These are phyloP conservation scores for Orycteropus afer DNA, from an alignment of 2,113 vertebrate species.

Conservation along the genomic window DNA sequence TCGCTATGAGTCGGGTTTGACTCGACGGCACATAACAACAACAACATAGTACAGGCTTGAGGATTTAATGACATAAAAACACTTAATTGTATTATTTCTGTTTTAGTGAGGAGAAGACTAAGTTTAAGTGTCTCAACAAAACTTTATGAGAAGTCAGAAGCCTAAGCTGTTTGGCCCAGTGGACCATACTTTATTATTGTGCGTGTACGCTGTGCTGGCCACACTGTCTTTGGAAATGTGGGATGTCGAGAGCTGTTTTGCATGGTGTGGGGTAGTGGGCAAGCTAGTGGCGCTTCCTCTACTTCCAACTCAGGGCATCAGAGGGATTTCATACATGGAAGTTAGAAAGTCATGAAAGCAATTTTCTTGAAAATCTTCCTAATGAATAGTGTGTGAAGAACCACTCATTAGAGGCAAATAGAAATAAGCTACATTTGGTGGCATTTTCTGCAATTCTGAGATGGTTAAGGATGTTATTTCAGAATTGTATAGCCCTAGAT, in stretches of 20 bases:
- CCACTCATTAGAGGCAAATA: neutral
- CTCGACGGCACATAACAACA: no score
- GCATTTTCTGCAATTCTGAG: neutral
- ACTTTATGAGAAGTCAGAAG: neutral
- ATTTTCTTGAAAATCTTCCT: neutral
- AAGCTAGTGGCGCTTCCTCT: neutral
- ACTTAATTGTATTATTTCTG: neutral
- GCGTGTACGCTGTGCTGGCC: neutral
- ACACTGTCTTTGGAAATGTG: neutral
- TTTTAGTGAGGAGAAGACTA: neutral
- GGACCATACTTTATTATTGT: no score
- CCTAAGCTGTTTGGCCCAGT: neutral
- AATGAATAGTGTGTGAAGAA: neutral
- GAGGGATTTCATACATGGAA: neutral
- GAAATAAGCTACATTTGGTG: neutral
- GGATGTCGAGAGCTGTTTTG: neutral
- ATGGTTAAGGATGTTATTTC: neutral
- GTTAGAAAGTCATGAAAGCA: neutral
- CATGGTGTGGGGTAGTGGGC: fast-evolving
- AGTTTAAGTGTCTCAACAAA: neutral
- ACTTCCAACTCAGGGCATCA: neutral
- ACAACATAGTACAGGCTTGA: slow-evolving; percentile 2
- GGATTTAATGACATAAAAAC: neutral
- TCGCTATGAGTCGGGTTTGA: no score
- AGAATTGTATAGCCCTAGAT: neutral